phyloP scores from a whole-genome alignment of 2,113 vertebrate species.

The Poeciliopsis turrubarensis region DNA sequence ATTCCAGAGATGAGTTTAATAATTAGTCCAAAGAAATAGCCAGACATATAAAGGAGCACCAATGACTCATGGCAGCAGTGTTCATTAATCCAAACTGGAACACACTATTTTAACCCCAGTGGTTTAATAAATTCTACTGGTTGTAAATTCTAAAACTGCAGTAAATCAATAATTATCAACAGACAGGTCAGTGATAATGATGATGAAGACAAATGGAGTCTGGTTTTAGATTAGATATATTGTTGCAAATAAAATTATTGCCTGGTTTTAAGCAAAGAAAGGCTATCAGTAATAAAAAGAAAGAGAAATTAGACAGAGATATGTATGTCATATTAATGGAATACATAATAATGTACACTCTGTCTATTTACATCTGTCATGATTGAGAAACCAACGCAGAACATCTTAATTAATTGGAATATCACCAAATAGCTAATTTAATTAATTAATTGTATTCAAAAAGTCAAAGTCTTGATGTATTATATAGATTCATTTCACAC shows the following conservation, averaged over 20 bases:
- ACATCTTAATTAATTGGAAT: not conserved
- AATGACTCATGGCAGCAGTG: constrained; percentile 51
- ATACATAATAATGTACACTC: not conserved
- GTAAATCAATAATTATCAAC: constrained; percentile 48
- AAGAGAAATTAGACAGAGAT: constrained; percentile 8
- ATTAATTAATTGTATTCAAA: not conserved
- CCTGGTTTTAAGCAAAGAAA: constrained; percentile 27
- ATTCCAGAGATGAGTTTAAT: constrained; percentile 58
- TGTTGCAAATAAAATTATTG: constrained; percentile 57
- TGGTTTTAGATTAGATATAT: constrained; percentile 60
- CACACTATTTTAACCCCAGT: constrained; percentile 56
- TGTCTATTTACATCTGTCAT: not conserved
- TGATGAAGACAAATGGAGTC: constrained; percentile 65
- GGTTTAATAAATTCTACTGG: constrained; percentile 51
- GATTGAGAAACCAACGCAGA: not conserved
- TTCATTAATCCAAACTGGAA: constrained; percentile 49
- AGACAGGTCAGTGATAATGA: constrained; percentile 69
- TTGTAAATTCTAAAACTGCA: constrained; percentile 34
- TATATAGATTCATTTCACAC: too few species aligned
- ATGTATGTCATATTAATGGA: not conserved
- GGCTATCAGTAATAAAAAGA: constrained; percentile 21
- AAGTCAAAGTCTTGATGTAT: not conserved
- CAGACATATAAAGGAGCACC: constrained; percentile 25
- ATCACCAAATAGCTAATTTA: not conserved
- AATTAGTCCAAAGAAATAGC: constrained; percentile 42